Conservation (phyloP, 37 sponge, comb jelly and placozoan genomes). For the Hexactinellida sp. region DNA sequence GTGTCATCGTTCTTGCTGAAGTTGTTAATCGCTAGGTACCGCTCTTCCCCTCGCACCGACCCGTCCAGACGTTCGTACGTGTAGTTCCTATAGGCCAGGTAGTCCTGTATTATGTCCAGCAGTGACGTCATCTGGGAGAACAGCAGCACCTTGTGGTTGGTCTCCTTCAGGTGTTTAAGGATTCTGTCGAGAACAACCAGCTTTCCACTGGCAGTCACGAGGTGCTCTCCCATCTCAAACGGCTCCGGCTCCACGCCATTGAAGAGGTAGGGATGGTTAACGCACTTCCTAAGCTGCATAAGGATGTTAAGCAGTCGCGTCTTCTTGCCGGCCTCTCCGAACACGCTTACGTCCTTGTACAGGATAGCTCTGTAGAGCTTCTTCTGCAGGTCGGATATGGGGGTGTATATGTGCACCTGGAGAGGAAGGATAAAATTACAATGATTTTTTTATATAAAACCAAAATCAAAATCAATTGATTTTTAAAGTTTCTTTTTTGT, state of each 20-base stretch:
- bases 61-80: conserved; percentile 83
- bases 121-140: conserved; percentile 83
- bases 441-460: no score
- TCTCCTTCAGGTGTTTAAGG: conserved; percentile 38
- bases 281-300: conserved; percentile 76
- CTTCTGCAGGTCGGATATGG: conserved; percentile 61
- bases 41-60: conserved; percentile 77
- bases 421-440: no score
- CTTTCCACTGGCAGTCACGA: conserved; percentile 69
- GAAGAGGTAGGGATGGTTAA: conserved; percentile 87
- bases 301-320: conserved; percentile 66
- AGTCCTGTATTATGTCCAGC: conserved; percentile 85
- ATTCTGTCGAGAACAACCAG: conserved; percentile 47
- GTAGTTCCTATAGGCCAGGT: conserved; percentile 50
- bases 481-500: no score
- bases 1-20: conserved; percentile 57
- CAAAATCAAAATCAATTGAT: no score
- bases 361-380: conserved; percentile 62
- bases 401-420: conserved; percentile 40
- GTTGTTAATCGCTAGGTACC: conserved; percentile 62
- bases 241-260: conserved; percentile 87
- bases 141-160: conserved; percentile 61
- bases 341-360: conserved; percentile 49
- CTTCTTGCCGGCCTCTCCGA: conserved; percentile 41
- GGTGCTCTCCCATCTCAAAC: conserved; percentile 77